Evolutionary conservation across 1,140 invertebrate genomes (phyloP).

Genomic region (Macrostomum lignano): DNA sequence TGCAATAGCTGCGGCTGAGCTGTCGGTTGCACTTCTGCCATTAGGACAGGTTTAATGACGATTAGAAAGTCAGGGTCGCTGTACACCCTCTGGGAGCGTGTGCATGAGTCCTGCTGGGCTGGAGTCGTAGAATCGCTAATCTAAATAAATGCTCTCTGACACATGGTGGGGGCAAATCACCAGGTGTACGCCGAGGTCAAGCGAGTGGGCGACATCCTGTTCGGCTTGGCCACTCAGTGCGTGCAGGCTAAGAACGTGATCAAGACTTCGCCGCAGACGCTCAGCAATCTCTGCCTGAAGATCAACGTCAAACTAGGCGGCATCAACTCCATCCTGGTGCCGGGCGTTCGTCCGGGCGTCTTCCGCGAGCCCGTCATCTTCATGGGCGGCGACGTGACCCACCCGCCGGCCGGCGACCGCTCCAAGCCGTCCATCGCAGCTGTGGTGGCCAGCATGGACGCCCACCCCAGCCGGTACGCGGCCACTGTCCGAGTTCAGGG

Average conservation of each 20-base stretch:
- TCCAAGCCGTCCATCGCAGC: constrained; percentile 94
- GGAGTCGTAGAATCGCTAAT: too few relatives aligned
- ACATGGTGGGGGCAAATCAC: too few relatives aligned
- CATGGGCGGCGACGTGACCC: constrained; percentile 91
- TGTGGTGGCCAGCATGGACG: constrained; percentile 86
- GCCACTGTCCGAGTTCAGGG: constrained; percentile 93
- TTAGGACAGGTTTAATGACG: too few relatives aligned
- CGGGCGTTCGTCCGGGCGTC: constrained; percentile 42
- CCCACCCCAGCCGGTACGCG: constrained; percentile 88
- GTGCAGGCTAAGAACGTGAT: constrained; percentile 99
- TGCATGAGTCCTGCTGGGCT: too few relatives aligned
- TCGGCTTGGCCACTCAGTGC: constrained; percentile 98
- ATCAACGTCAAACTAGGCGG: constrained; percentile 98
- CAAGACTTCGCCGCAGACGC: constrained; percentile 91
- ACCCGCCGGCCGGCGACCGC: constrained; percentile 91
- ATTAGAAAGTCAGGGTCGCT: too few relatives aligned
- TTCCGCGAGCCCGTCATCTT: constrained; percentile 82
- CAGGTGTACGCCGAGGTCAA: constrained; percentile 99
- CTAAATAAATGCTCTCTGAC: too few relatives aligned
- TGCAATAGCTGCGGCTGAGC: too few relatives aligned
- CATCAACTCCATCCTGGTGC: constrained; percentile 92
- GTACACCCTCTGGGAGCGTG: too few relatives aligned
- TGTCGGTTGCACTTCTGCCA: too few relatives aligned
- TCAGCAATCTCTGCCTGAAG: constrained; percentile 94
- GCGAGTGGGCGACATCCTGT: constrained; percentile 83